Conservation (phyloP, 2,888 invertebrate genomes). For the Lysandra bellargus region DNA sequence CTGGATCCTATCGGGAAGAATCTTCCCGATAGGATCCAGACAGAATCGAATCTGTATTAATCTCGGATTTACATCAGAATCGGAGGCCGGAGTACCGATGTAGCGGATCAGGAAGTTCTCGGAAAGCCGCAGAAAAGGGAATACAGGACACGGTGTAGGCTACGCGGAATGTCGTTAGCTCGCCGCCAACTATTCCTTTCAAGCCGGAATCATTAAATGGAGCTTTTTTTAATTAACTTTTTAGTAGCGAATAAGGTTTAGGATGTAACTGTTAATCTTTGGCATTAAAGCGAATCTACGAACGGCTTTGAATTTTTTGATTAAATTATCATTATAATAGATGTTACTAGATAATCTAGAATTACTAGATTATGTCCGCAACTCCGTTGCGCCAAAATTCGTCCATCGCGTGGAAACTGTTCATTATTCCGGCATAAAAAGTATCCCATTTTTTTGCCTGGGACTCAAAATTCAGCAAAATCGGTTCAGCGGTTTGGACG, state of each 20-base stretch:
- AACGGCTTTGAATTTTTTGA: background rate
- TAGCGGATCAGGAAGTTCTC: slow-evolving; percentile 66
- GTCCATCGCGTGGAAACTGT: no score
- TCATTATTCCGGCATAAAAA: no score
- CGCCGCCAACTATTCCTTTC: slow-evolving; percentile 45
- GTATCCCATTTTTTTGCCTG: no score
- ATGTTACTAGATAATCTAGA: no score
- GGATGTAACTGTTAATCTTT: slow-evolving; percentile 31
- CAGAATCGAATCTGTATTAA: no score
- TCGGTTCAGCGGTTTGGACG: no score
- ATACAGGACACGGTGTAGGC: slow-evolving; percentile 61
- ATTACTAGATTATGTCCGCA: no score
- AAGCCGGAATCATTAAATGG: slow-evolving; percentile 31
- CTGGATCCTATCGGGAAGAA: no score
- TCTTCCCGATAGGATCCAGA: no score
- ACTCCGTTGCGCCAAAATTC: no score
- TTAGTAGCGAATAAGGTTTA: background rate
- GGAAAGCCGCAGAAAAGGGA: slow-evolving; percentile 65
- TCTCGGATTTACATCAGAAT: background rate
- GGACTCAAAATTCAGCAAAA: no score
- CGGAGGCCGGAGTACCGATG: slow-evolving; percentile 48
- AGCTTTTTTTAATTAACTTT: slow-evolving; percentile 29
- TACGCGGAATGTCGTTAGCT: slow-evolving; percentile 54
- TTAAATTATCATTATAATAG: background rate
- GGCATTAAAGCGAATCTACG: background rate